Evolutionary conservation across 30 jellyfish, hydroid and myxozoan genomes (phyloP).

Genomic region (Morbakka virulenta): DNA sequence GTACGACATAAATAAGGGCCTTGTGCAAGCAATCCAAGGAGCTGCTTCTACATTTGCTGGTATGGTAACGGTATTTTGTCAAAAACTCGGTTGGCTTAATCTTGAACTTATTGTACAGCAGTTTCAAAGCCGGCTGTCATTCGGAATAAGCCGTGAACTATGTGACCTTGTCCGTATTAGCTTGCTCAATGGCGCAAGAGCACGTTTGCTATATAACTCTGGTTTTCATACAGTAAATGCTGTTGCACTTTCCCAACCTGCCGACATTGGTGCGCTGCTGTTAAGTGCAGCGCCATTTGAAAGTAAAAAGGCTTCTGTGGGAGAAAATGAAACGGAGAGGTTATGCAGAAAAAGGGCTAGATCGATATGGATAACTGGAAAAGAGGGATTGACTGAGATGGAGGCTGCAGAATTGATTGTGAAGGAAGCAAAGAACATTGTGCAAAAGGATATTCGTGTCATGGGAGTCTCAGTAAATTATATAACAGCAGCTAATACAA

Average conservation of each 20-base stretch:
- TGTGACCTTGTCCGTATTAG: slow-evolving; percentile 91
- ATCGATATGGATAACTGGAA: slow-evolving; percentile 79
- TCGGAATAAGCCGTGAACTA: slow-evolving; percentile 92
- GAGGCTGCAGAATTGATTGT: slow-evolving; percentile 79
- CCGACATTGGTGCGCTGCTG: slow-evolving; percentile 60
- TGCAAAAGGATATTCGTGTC: slow-evolving; percentile 52
- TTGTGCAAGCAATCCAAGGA: slow-evolving; percentile 81
- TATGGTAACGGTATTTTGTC: slow-evolving; percentile 97
- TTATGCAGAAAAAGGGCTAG: slow-evolving; percentile 46
- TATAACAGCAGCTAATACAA: too few relatives aligned
- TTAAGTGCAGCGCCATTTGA: slow-evolving; percentile 87
- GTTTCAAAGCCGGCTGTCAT: slow-evolving; percentile 94
- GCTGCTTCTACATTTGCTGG: slow-evolving; percentile 98
- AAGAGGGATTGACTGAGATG: slow-evolving; percentile 79
- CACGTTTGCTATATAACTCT: slow-evolving; percentile 75
- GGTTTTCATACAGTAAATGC: slow-evolving; percentile 92
- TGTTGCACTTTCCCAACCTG: slow-evolving; percentile 61
- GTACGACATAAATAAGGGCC: slow-evolving; percentile 78
- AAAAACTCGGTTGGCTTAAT: slow-evolving; percentile 93
- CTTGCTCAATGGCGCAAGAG: slow-evolving; percentile 72
- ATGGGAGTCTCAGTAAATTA: too few relatives aligned
- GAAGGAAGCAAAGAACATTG: slow-evolving; percentile 84
- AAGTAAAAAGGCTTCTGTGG: slow-evolving; percentile 42
- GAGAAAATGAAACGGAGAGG: slow-evolving; percentile 36
- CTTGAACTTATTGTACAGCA: slow-evolving; percentile 80